Conservation (phyloP, 2,888 invertebrate genomes). For the Aricia artaxerxes region DNA sequence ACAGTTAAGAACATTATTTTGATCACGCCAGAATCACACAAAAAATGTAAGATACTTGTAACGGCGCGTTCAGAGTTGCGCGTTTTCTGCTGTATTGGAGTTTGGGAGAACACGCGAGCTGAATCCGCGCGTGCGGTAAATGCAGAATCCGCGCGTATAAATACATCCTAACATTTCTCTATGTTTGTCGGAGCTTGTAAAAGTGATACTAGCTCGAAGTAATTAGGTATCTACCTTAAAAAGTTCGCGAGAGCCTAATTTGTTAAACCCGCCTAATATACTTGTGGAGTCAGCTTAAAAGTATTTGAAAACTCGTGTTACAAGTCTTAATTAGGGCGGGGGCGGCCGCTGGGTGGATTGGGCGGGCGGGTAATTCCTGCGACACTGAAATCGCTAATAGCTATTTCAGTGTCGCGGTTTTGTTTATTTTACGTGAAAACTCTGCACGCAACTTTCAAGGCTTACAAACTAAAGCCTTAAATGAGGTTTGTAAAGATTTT, state of each 20-base stretch:
- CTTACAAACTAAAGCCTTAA: not conserved
- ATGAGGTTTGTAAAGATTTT: not conserved
- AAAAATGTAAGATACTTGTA: too few relatives aligned
- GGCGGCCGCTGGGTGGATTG: not conserved
- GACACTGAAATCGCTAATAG: slow-evolving; percentile 2
- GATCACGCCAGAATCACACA: too few relatives aligned
- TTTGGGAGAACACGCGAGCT: too few relatives aligned
- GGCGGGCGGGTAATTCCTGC: not conserved
- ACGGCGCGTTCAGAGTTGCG: too few relatives aligned
- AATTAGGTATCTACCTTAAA: not conserved
- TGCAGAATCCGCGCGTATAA: too few relatives aligned
- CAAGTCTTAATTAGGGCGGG: not conserved
- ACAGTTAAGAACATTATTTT: too few relatives aligned
- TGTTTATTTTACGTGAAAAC: not conserved
- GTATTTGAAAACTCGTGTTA: slow-evolving; percentile 11
- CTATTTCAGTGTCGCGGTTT: slow-evolving; percentile 7
- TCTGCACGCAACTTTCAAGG: not conserved
- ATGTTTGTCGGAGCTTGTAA: too few relatives aligned
- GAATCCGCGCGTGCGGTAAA: too few relatives aligned
- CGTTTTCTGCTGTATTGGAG: too few relatives aligned
- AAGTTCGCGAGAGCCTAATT: not conserved
- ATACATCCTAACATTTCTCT: too few relatives aligned
- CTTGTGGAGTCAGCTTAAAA: slow-evolving; percentile 5
- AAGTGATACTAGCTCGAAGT: not conserved
- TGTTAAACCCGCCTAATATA: not conserved